Evolutionary conservation across 2,113 vertebrate species (phyloP).

Genomic region (Lampris megalopsis): DNA sequence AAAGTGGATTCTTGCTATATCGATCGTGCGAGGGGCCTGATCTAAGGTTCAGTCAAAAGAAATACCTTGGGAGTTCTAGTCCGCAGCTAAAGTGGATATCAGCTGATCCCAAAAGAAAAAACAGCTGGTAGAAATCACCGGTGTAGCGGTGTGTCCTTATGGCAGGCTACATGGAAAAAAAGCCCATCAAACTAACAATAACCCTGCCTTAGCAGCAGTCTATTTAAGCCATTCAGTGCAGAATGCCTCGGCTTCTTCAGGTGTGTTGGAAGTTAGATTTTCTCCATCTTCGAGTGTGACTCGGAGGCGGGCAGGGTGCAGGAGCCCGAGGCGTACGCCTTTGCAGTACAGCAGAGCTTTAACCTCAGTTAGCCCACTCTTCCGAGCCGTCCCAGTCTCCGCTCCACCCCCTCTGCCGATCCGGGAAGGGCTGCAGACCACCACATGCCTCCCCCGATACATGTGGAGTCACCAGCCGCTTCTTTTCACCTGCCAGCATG

Average conservation of each 20-base stretch:
- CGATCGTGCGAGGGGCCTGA: too few relatives aligned
- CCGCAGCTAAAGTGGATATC: neutral
- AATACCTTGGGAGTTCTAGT: neutral
- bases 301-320: neutral
- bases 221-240: neutral
- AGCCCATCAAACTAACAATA: neutral
- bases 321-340: constrained; percentile 1
- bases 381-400: too few relatives aligned
- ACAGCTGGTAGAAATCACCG: neutral
- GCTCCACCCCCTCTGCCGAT: too few relatives aligned
- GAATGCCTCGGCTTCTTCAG: too few relatives aligned
- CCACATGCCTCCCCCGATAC: too few relatives aligned
- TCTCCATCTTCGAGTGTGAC: neutral
- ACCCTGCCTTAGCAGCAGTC: neutral
- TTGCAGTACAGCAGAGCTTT: neutral
- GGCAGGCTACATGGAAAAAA: neutral
- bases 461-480: too few relatives aligned
- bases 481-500: too few relatives aligned
- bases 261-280: neutral
- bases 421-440: too few relatives aligned
- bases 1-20: too few relatives aligned
- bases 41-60: neutral
- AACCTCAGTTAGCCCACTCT: neutral
- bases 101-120: neutral
- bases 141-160: neutral